phyloP scores from a whole-genome alignment of 2,113 vertebrate genomes.

The Phylloscopus trochiloides region DNA sequence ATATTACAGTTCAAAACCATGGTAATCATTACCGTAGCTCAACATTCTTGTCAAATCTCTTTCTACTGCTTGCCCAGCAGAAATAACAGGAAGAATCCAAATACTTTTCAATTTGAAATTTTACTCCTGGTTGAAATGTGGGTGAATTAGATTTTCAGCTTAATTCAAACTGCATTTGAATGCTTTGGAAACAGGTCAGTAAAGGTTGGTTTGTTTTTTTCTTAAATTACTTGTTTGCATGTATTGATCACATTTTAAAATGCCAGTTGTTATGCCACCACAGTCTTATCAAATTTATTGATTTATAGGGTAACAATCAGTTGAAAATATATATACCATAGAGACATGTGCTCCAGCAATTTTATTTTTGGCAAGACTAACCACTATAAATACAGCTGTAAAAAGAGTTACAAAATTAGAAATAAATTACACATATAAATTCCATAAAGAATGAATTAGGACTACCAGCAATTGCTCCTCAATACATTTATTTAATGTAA shows the following conservation, averaged over 20 bases:
- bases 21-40: not conserved
- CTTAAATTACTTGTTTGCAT: not conserved
- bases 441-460: not conserved
- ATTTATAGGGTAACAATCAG: not conserved
- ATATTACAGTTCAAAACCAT: not conserved
- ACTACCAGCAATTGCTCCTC: not conserved
- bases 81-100: not conserved
- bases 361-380: not conserved
- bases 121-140: not conserved
- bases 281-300: not conserved
- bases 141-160: not conserved
- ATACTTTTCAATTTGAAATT: not conserved
- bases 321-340: not conserved
- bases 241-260: not conserved
- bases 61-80: not conserved
- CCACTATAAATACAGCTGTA: not conserved
- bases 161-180: not conserved
- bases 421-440: not conserved
- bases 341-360: not conserved
- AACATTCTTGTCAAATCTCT: not conserved
- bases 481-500: not conserved
- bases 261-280: not conserved
- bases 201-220: not conserved
- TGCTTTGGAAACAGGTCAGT: not conserved
- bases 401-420: slow-evolving; percentile 19